Base-by-base conservation (phyloP, 2,888 invertebrate species). In the Lepidocyrtinus sp. region DNA sequence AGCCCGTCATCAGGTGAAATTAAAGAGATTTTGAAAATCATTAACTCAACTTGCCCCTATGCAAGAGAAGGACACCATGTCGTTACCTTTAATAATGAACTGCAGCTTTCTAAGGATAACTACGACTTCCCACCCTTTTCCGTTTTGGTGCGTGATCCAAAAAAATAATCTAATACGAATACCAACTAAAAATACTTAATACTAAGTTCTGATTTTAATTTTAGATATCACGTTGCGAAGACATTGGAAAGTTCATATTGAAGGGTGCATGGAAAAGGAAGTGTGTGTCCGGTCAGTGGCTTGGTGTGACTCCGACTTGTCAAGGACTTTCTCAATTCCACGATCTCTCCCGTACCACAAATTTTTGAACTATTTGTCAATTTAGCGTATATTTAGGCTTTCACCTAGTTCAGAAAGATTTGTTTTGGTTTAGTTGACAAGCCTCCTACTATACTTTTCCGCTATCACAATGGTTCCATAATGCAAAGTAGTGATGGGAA, bases 401-500 rank as follows among this genome's bases (percentile, higher is more conserved):
- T 12, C 5, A 25, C 26, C 22, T 22, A 22, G 17, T 15, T 63
- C n/a, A n/a, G n/a, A n/a, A n/a, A n/a, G n/a, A n/a, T n/a, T n/a
- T n/a, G n/a, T n/a, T n/a, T n/a, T n/a, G n/a, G n/a, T n/a, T n/a
- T n/a, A 73, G 73, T 82, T 25, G 82, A 81, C 61, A 82, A 82
- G 21, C 73, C 84, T 0, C 84, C 84, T 15, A 84, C 84, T 21
- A 84, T 84, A n/a, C 72, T 84, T 7, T 83, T 84, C 55, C 63
- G 84, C n/a, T 84, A 67, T 59, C 24, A 62, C 79, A 90, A 93
- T 55, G 96, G 95, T 0, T 95, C 95, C 0, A 95, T 96, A 73
- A 95, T 95, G 0, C 95, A 96, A 89, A 94, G 94, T 63, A 95
- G 94, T 85, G 95, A 95, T 87, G 96, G 96, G 0, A 94, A 94